phyloP scores from a whole-genome alignment of 2,797 vertebrate species.

The Pseudomugil gertrudae region DNA sequence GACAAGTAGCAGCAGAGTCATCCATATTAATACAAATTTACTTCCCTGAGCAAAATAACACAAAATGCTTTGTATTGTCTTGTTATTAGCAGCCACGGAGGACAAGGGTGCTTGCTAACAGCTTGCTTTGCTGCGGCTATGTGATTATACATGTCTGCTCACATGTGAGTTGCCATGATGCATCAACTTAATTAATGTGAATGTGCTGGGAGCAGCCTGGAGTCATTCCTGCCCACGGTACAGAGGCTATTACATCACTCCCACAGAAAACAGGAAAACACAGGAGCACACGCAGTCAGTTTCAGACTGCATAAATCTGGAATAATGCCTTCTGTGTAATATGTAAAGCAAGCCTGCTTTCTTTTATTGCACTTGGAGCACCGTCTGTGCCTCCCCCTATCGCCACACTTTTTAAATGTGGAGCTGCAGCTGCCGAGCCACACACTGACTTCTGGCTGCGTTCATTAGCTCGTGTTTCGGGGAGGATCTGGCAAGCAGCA shows the following conservation, averaged over 20 bases:
- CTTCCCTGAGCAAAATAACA: neutral
- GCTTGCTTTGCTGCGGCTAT: slow-evolving; percentile 57
- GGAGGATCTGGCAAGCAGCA: slow-evolving; percentile 45
- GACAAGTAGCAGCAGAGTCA: neutral
- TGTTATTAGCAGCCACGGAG: slow-evolving; percentile 6
- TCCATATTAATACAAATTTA: neutral
- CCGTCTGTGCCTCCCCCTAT: slow-evolving; percentile 2
- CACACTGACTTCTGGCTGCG: slow-evolving; percentile 58
- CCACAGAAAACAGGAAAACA: slow-evolving; percentile 25
- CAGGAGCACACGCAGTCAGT: slow-evolving; percentile 25
- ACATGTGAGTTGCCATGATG: slow-evolving; percentile 73
- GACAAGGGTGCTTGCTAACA: slow-evolving; percentile 44
- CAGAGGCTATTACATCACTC: slow-evolving; percentile 67
- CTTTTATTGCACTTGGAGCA: slow-evolving; percentile 27
- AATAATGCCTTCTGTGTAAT: slow-evolving; percentile 18
- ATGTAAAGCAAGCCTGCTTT: slow-evolving; percentile 13
- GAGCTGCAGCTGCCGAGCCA: slow-evolving; percentile 52
- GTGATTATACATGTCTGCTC: slow-evolving; percentile 67
- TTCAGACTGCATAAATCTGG: slow-evolving; percentile 19
- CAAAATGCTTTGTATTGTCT: neutral
- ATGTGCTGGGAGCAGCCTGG: slow-evolving; percentile 62
- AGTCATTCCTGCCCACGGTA: slow-evolving; percentile 71
- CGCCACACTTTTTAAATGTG: neutral
- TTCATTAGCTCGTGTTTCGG: slow-evolving; percentile 58
- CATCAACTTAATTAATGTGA: slow-evolving; percentile 78